Evolutionary conservation across 2,888 invertebrate genomes (phyloP), one percentile per base, ranked within the genome.

Genomic region (Drosophila antonietae): DNA sequence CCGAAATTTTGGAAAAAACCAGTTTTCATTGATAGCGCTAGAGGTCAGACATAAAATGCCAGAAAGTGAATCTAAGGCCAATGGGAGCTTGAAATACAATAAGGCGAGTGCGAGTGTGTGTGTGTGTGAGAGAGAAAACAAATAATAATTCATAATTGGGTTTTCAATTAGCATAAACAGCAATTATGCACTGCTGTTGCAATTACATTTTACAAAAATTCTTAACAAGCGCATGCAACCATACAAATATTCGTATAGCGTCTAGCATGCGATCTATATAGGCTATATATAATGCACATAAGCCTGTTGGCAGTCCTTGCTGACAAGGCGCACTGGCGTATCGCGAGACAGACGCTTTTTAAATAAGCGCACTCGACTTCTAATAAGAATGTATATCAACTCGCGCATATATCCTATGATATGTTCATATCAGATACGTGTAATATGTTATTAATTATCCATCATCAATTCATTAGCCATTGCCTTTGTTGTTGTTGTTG

Each of bases 401-500:
- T n/a, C n/a, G n/a, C n/a, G n/a, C 39, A 41, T 44, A 35, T 31
- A 49, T 44, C 39, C n/a, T n/a, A n/a, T 8, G 39, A 39, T 55
- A 49, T 28, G 52, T 39, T 60, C 52, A 62, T 53, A 55, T 49
- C 62, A 47, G 66, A 64, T 64, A 75, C 78, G 81, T 83, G 78
- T 64, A 77, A 73, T 61, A 73, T 81, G n/a, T 73, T 84, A 83
- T 78, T 80, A 80, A 79, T 83, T 75, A 72, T 62, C 76, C 83
- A 83, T 75, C 75, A 83, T 75, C 78, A 75, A 67, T 59, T 65
- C 49, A 33, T 31, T 63, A n/a, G 41, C 41, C 64, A 60, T 31
- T 70, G 47, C 5, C 66, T 46, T 20, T 20, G 20, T 61, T 74
- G 10, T 14, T 67, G 53, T 14, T 56, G 55, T 35, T 60, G 61